Base-by-base conservation (phyloP, 2,113 vertebrate species). In the Callocephalon fimbriatum region DNA sequence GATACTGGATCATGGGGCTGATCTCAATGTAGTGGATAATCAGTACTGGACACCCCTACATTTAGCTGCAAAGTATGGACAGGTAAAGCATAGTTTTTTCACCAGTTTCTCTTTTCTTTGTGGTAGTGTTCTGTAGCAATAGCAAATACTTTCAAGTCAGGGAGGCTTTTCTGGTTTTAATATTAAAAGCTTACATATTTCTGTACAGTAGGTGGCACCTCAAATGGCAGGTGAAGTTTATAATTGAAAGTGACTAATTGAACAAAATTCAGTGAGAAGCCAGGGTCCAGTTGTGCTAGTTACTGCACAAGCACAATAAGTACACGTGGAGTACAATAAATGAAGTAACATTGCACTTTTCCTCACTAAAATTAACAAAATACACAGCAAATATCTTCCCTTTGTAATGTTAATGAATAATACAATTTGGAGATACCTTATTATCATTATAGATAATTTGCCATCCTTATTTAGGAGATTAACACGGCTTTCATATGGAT, bases 1-100 rank as follows among this genome's bases (percentile, higher is more conserved):
- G 72, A 76, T 99, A 42, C 84, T 99, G 82, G 98, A 99, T 70
- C 98, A 97, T 2, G 98, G 98, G 2, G 99, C 98, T 7, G 98
- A 99, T 90, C 98, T 98, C 89, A 98, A 99, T 63, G 90, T 95
- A 8, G 90, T 68, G 20, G 99, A 99, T 96, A 97, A 98, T 92
- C 98, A 95, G 87, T 98, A 98, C 88, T 99, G 99, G 99, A 99
- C 99, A 17, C 99, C 99, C 10, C 98, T 99, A 25, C 99, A 99
- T 88, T 96, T 99, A 96, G 99, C 99, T 88, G 99, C 99, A 86
- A 99, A 99, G 97, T 99, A 99, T 45, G 99, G 99, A 93, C 99
- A 99, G 99, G 99, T 99, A 98, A 97, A 45, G 10, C 7, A 53
- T 26, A 18, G 29, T 42, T 62, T 58, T 86, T 68, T 71, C 14